Base-by-base conservation (phyloP, 1,140 invertebrate species). In the Globodera rostochiensis region DNA sequence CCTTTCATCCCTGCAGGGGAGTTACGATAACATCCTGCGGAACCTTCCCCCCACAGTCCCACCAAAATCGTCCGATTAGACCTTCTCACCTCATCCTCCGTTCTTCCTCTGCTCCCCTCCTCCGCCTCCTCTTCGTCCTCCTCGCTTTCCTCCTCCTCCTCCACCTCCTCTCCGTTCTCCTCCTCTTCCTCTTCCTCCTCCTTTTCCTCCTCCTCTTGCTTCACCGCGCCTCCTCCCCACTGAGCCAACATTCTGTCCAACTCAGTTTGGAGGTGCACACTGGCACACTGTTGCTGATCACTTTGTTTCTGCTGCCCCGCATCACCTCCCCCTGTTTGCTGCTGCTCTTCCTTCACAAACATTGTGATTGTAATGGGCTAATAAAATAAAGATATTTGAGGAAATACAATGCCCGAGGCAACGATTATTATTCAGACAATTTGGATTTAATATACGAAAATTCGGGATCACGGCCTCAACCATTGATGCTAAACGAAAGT, bases 171-270 rank as follows among this genome's bases (percentile, higher is more conserved):
- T 49, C 47, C 36, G 9, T 80, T 36, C 7, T 19, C 50, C 21
- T 81, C 46, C 19, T 66, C 13, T 15, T 77, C 46, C 25, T 57
- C n/a, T 13, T 79, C 70, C 36, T 81, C 50, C 69, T 64, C 50
- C 15, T 80, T 36, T 11, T 46, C 19, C 21, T 80, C 46, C 50
- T 66, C 46, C 21, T 64, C 46, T 49, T 64, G 6, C 21, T 79
- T 73, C 21, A 79, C 15, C 71, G 75, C 9, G 21, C 79, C 50
- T 77, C 57, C 67, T 7, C 64, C 66, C 70, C 25, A 78, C 36
- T 78, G 21, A 46, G 66, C 77, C 25, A 78, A 69, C 77, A 78
- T 78, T 69, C 49, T 64, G n/a, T 78, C 77, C 21, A 78, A 78
- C 70, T 78, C 77, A 50, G 77, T 45, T 69, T 78, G 77, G 25